phyloP scores from a whole-genome alignment of 2,797 vertebrate species.

The Gadopsis marmoratus region DNA sequence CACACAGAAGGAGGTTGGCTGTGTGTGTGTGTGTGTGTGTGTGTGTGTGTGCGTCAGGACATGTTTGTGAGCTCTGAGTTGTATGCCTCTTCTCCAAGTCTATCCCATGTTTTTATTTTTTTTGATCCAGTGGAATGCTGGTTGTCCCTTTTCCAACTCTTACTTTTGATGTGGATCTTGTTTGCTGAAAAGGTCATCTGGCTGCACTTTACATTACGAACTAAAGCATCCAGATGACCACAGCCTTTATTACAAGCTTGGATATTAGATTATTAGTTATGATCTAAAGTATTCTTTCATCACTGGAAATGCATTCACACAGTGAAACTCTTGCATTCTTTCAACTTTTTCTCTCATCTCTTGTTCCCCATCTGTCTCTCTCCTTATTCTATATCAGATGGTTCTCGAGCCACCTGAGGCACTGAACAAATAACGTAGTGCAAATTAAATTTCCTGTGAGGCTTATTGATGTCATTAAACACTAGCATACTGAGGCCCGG shows the following conservation, averaged over 20 bases:
- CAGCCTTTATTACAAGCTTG: constrained; percentile 8
- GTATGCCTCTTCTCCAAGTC: constrained; percentile 5
- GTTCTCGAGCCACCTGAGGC: constrained; percentile 82
- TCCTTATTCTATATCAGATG: constrained; percentile 71
- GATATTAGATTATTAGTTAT: constrained; percentile 51
- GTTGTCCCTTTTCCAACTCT: constrained; percentile 18
- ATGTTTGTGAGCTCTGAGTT: constrained; percentile 28
- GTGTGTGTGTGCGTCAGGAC: not conserved
- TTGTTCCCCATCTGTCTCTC: constrained; percentile 46
- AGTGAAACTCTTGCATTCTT: constrained; percentile 44
- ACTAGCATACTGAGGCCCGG: constrained; percentile 85
- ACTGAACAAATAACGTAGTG: constrained; percentile 86
- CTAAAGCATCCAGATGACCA: constrained; percentile 34
- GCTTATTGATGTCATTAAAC: constrained; percentile 92
- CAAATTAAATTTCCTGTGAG: constrained; percentile 88
- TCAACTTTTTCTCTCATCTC: constrained; percentile 27
- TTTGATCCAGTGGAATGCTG: constrained; percentile 1
- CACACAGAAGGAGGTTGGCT: constrained; percentile 54
- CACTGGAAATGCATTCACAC: constrained; percentile 35
- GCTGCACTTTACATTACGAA: constrained; percentile 26
- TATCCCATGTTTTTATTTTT: constrained; percentile 8
- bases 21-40: constrained; percentile 29
- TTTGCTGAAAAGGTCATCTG: constrained; percentile 26
- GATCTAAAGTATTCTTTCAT: constrained; percentile 23
- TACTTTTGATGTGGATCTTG: constrained; percentile 26